A percentile compares a stretch with the other conserved stretches of the same genome.
Conservation (phyloP, 2,113 vertebrate species). For the Stigmatopora argus region DNA sequence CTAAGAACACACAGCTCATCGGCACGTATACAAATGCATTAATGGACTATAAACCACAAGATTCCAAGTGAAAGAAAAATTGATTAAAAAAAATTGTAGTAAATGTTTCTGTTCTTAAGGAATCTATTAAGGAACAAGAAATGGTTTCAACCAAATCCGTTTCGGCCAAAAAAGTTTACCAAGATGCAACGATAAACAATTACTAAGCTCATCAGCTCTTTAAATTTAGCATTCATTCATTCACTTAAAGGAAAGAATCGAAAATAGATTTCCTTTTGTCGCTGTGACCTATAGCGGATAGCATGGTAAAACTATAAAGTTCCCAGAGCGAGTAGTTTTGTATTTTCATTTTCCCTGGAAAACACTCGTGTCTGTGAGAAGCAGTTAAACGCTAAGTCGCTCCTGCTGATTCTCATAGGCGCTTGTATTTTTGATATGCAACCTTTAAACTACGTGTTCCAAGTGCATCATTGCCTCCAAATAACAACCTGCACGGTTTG, state of each 20-base stretch:
- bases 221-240: too few species aligned
- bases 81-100: too few species aligned
- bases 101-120: too few species aligned
- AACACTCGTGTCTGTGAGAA: not conserved
- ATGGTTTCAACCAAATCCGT: too few species aligned
- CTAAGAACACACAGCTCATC: too few species aligned
- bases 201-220: too few species aligned
- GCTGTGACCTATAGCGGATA: not conserved
- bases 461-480: not conserved
- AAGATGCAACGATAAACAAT: too few species aligned
- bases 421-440: not conserved
- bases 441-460: not conserved
- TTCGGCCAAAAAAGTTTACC: too few species aligned
- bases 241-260: not conserved
- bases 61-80: too few species aligned
- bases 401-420: not conserved
- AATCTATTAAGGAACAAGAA: too few species aligned
- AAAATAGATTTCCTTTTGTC: not conserved
- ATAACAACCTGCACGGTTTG: not conserved
- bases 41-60: too few species aligned
- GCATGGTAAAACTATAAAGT: not conserved
- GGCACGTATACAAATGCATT: too few species aligned
- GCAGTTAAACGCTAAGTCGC: not conserved
- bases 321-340: not conserved
- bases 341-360: not conserved